Conservation (phyloP, 2,113 vertebrate species). For the Agapornis roseicollis region DNA sequence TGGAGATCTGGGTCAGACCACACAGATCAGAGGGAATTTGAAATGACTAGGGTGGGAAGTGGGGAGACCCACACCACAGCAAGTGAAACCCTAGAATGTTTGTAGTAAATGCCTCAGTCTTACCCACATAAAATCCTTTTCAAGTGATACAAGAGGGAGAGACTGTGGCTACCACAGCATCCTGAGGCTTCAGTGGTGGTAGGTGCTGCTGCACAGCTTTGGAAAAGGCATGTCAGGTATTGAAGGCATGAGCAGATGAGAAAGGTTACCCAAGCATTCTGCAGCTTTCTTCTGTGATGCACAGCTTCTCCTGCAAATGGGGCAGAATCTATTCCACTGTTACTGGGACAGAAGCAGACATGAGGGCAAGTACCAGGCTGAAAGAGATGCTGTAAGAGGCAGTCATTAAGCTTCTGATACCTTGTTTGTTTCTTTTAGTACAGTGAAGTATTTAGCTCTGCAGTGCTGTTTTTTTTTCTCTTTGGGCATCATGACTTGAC, state of each 20-base stretch:
- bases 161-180: background rate
- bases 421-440: background rate
- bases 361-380: fast-evolving
- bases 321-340: background rate
- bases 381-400: background rate
- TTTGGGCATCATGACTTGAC: background rate
- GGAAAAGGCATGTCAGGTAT: fast-evolving
- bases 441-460: background rate
- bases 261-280: background rate
- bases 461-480: background rate
- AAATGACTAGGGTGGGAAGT: background rate
- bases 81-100: background rate
- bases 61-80: background rate
- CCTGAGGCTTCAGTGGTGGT: background rate
- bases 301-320: background rate
- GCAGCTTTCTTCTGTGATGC: background rate
- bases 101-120: background rate
- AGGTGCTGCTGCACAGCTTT: background rate
- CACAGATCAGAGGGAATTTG: constrained; percentile 17
- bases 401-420: background rate
- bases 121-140: background rate
- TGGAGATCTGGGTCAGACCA: constrained; percentile 28
- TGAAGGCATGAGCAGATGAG: background rate
- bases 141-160: background rate
- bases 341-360: background rate